These are phyloP conservation scores for Bergia puertoricense DNA, from an alignment of 92 coral and sea anemone genomes.

Conservation along the genomic window DNA sequence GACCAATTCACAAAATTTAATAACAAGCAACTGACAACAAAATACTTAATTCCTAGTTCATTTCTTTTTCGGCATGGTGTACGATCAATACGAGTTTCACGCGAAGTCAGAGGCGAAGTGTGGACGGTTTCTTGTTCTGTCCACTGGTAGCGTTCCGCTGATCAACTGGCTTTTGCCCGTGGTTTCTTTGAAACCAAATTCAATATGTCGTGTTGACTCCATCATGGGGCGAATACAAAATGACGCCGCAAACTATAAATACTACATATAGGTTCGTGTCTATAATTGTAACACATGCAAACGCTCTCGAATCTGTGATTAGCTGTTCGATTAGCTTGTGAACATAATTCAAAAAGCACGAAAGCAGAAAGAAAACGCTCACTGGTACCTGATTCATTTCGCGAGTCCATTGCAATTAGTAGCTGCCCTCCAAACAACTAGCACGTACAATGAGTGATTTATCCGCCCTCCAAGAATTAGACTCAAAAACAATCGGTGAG, in stretches of 20 bases:
- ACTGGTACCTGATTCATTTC: constrained; percentile 35
- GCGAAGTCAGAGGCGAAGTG: neutral
- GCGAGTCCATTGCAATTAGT: constrained; percentile 30
- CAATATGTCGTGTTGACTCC: constrained; percentile 21
- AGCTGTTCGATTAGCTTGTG: constrained; percentile 47
- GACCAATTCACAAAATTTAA: neutral
- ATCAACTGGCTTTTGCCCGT: constrained; percentile 2
- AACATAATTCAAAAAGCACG: constrained; percentile 40
- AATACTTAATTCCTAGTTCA: constrained; percentile 7
- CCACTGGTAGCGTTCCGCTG: neutral
- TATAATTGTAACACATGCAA: constrained; percentile 51
- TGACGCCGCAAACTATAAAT: constrained; percentile 41
- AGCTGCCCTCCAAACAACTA: constrained; percentile 25
- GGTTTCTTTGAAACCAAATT: constrained; percentile 26
- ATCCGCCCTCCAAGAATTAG: constrained; percentile 43
- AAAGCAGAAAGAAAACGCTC: constrained; percentile 21
- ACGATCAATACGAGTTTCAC: constrained; percentile 11
- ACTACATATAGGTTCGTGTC: constrained; percentile 47
- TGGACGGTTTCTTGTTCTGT: neutral
- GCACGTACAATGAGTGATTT: constrained; percentile 35
- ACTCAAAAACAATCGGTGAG: constrained; percentile 44
- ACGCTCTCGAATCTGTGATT: constrained; percentile 45
- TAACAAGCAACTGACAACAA: constrained; percentile 8
- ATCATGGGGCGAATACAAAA: constrained; percentile 36
- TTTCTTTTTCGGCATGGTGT: constrained; percentile 5